Percentiles rank a stretch among this genome's conserved stretches.
These are phyloP conservation scores for Littorina saxatilis DNA, from an alignment of 1,140 invertebrate genomes.

Conservation along the genomic window DNA sequence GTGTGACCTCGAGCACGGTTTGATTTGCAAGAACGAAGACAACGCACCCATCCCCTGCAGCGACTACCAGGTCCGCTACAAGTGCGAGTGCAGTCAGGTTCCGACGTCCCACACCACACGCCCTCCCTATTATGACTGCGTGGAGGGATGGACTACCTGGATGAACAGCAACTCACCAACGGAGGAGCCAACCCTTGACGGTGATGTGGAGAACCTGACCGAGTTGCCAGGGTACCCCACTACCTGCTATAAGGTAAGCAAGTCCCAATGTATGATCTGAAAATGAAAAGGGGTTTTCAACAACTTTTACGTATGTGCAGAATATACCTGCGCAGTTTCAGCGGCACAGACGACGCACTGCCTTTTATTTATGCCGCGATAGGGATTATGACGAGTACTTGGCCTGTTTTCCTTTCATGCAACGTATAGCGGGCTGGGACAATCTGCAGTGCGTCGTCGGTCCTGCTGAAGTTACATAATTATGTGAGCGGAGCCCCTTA, in stretches of 20 bases:
- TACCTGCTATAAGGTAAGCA: slow-evolving; percentile 55
- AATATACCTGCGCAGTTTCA: too few species aligned
- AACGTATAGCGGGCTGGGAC: too few species aligned
- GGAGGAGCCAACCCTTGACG: slow-evolving; percentile 26
- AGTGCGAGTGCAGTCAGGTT: slow-evolving; percentile 62
- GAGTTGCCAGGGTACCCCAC: slow-evolving; percentile 55
- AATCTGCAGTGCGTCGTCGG: too few species aligned
- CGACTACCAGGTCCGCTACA: slow-evolving; percentile 70
- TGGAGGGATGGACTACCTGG: slow-evolving; percentile 73
- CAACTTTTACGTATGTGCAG: too few species aligned
- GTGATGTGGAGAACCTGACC: slow-evolving; percentile 68
- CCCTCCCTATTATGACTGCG: slow-evolving; percentile 46
- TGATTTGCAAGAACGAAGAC: slow-evolving; percentile 39
- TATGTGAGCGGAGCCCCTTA: too few species aligned
- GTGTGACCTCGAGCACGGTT: slow-evolving; percentile 34
- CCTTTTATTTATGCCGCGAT: too few species aligned
- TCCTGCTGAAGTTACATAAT: too few species aligned
- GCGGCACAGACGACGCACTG: too few species aligned
- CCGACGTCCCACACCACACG: not conserved
- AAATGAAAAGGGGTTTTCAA: too few species aligned
- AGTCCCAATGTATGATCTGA: too few species aligned
- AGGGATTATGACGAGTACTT: too few species aligned
- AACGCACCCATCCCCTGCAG: slow-evolving; percentile 56
- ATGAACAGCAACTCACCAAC: slow-evolving; percentile 68
- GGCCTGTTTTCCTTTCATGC: too few species aligned